phyloP scores from a whole-genome alignment of 2,797 vertebrate species.

The Chloroceryle amazona region DNA sequence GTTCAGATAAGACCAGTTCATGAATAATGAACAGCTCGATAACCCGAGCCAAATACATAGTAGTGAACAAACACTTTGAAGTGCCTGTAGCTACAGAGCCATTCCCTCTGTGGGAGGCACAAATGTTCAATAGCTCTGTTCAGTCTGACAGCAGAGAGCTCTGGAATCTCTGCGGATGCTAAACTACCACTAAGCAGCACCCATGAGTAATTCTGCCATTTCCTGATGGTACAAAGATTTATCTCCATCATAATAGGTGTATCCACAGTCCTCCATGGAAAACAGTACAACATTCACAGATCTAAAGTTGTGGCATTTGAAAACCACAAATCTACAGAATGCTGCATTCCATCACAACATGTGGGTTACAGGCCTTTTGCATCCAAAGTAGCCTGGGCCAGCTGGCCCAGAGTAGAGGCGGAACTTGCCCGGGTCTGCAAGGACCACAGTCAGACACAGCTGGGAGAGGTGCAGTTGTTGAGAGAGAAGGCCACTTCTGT shows the following conservation, averaged over 20 bases:
- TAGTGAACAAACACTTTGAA: neutral
- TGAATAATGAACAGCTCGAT: slow-evolving; percentile 21
- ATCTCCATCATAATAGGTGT: neutral
- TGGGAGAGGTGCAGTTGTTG: neutral
- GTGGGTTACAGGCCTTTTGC: neutral
- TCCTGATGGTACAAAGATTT: neutral
- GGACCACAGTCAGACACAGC: accelerated
- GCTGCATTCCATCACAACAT: neutral
- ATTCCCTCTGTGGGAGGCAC: neutral
- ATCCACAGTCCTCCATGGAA: neutral
- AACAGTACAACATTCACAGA: neutral
- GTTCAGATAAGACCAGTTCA: slow-evolving; percentile 20
- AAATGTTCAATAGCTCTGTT: neutral
- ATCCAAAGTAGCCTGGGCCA: neutral
- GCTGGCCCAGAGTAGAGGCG: neutral
- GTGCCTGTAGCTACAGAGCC: neutral
- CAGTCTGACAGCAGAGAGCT: neutral
- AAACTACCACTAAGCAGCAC: neutral
- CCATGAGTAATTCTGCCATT: neutral
- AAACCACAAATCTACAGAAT: neutral
- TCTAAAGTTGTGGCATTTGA: neutral
- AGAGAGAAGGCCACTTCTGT: neutral
- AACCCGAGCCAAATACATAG: neutral
- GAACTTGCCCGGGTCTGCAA: neutral
- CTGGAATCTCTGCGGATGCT: neutral